Evolutionary conservation across 2,113 vertebrate genomes (phyloP).

Genomic region (Leucosticte australis): DNA sequence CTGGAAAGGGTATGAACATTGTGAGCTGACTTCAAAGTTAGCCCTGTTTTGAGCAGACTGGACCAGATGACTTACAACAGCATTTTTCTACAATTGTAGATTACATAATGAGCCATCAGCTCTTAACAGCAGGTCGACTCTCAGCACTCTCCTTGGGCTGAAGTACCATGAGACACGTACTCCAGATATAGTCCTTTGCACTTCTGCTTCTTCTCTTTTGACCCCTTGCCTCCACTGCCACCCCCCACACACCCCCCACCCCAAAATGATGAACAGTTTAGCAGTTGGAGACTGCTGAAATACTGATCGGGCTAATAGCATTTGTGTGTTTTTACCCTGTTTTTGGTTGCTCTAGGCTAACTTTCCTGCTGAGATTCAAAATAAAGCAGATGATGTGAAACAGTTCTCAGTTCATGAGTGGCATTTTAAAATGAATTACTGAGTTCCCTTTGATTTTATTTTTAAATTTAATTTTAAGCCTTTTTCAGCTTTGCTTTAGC

Average conservation of each 20-base stretch:
- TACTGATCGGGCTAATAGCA: slow-evolving; percentile 17
- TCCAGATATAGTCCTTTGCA: neutral
- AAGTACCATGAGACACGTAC: neutral
- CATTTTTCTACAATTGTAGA: neutral
- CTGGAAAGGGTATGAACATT: neutral
- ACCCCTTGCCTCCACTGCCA: neutral
- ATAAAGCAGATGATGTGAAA: slow-evolving; percentile 16
- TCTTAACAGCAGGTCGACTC: neutral
- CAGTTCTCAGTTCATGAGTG: neutral
- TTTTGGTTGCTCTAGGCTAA: slow-evolving; percentile 3
- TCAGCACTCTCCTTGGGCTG: neutral
- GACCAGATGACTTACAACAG: neutral
- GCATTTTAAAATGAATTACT: neutral
- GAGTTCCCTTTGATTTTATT: slow-evolving; percentile 43
- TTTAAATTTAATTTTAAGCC: slow-evolving; percentile 49
- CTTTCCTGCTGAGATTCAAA: slow-evolving; percentile 47
- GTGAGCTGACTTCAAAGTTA: neutral
- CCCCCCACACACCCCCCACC: too few relatives aligned
- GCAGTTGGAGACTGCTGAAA: slow-evolving; percentile 11
- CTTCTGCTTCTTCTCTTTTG: neutral
- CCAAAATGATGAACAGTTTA: neutral
- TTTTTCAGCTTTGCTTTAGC: neutral
- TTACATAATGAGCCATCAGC: neutral
- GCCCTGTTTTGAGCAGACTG: neutral
- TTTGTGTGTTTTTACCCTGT: slow-evolving; percentile 41